These are phyloP conservation scores for Lithophane ornitopus DNA, from an alignment of 2,888 invertebrate species.

Conservation along the genomic window DNA sequence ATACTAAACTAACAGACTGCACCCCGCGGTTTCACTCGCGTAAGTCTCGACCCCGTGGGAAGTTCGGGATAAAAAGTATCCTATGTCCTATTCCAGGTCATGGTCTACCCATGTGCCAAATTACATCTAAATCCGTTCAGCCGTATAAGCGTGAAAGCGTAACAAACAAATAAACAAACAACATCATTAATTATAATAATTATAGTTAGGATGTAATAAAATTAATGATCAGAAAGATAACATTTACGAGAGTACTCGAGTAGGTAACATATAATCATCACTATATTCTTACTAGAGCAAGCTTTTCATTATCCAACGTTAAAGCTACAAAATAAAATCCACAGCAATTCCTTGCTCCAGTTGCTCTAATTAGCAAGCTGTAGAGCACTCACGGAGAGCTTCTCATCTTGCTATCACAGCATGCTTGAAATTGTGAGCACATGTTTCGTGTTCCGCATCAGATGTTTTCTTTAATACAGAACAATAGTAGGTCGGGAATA, in stretches of 20 bases:
- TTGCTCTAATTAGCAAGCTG: constrained; percentile 23
- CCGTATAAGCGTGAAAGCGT: too few relatives aligned
- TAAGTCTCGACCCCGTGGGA: too few relatives aligned
- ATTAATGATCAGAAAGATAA: not conserved
- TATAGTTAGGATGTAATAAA: too few relatives aligned
- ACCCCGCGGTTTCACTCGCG: too few relatives aligned
- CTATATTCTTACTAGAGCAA: not conserved
- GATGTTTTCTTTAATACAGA: not conserved
- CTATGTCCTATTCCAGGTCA: too few relatives aligned
- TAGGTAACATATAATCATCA: too few relatives aligned
- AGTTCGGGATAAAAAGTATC: too few relatives aligned
- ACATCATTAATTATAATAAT: too few relatives aligned
- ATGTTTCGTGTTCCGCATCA: not conserved
- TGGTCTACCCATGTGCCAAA: too few relatives aligned
- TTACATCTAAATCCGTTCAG: too few relatives aligned
- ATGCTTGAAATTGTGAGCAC: constrained; percentile 35
- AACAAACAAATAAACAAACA: too few relatives aligned
- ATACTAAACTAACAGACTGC: too few relatives aligned
- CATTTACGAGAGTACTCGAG: not conserved
- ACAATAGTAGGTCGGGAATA: not conserved
- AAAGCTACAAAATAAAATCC: not conserved
- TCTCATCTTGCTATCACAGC: not conserved
- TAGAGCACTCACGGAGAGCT: not conserved
- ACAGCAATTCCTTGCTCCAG: not conserved
- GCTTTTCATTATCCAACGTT: not conserved